Percentiles rank a stretch among this genome's conserved stretches.
These are phyloP conservation scores for Aleiodes alternator DNA, from an alignment of 2,888 invertebrate species.

Conservation along the genomic window DNA sequence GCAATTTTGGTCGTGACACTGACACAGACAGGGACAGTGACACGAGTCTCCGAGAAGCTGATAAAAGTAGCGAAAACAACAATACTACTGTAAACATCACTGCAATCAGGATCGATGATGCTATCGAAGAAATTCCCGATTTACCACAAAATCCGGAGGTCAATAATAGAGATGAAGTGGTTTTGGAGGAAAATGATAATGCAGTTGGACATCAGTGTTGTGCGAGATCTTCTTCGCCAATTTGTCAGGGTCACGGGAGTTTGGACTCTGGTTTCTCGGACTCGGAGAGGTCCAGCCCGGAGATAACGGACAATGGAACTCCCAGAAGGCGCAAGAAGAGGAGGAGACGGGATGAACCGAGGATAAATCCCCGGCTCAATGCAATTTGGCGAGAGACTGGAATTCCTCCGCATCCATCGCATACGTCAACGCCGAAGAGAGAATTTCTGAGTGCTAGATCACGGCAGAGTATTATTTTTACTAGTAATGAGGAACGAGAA, in stretches of 20 bases:
- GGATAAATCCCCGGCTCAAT: conserved; percentile 50
- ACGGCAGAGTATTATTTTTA: conserved; percentile 11
- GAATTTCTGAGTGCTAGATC: neutral
- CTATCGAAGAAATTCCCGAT: neutral
- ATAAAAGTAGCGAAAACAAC: conserved; percentile 7
- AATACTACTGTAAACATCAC: neutral
- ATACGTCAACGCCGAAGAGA: conserved; percentile 68
- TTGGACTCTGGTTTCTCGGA: conserved; percentile 90
- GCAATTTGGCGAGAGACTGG: conserved; percentile 56
- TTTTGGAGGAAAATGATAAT: neutral
- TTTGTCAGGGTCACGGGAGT: conserved; percentile 75
- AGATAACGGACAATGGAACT: conserved; percentile 50
- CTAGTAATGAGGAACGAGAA: conserved; percentile 10
- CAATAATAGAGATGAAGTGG: neutral
- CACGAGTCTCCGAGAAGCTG: conserved; percentile 39
- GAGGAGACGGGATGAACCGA: conserved; percentile 47
- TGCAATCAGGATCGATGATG: neutral
- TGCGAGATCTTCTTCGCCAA: conserved; percentile 12
- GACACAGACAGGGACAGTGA: conserved; percentile 51
- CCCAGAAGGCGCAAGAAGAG: conserved; percentile 49
- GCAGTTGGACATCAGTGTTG: conserved; percentile 24
- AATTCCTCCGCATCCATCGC: conserved; percentile 61
- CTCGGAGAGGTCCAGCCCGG: conserved; percentile 80
- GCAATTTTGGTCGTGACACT: conserved; percentile 54
- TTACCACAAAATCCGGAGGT: neutral